Evolutionary conservation across 2,113 vertebrate species (phyloP), one percentile per base, ranked within the genome.

Genomic region (Epinephelus lanceolatus): DNA sequence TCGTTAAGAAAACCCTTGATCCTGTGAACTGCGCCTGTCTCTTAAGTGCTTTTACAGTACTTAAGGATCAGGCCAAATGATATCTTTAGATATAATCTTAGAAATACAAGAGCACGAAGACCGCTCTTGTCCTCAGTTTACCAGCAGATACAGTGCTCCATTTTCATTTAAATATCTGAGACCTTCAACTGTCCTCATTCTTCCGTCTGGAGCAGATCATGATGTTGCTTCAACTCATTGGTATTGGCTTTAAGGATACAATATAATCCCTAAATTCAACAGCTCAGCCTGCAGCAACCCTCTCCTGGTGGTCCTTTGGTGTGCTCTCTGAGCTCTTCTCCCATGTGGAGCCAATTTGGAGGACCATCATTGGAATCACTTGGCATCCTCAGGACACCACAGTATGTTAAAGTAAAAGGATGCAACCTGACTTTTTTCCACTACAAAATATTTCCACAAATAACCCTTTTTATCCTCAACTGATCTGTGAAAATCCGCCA

Each of bases 81-180:
- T 52, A 52, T 30, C 30, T 60, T 63, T 62, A 18, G 60, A 61
- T 51, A 62, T 27, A 47, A 68, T 76, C 49, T 63, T 19, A 25
- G 62, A 14, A 76, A 76, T 15, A 2, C 19, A 77, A 37, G 33
- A 60, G 55, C 55, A 72, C 49, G 59, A 61, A 52, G 11, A 40
- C 61, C 15, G 53, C 37, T 61, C 37, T 60, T 59, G n/a, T 52
- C 57, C 47, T 53, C n/a, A 68, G 33, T 37, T 59, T 52, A 83
- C 27, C 63, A 75, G 37, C 15, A 74, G 30, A 77, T 21, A 63
- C 42, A 51, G 21, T 71, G 53, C 3, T 42, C 25, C n/a, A 59
- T 81, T 78, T 70, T 42, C 11, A 83, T 49, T 67, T 37, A 68
- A 62, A 83, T 85, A 18, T 63, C 15, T 45, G 23, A 69, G 56